Conservation (phyloP, 2,888 invertebrate genomes). For the Cantharis lateralis region DNA sequence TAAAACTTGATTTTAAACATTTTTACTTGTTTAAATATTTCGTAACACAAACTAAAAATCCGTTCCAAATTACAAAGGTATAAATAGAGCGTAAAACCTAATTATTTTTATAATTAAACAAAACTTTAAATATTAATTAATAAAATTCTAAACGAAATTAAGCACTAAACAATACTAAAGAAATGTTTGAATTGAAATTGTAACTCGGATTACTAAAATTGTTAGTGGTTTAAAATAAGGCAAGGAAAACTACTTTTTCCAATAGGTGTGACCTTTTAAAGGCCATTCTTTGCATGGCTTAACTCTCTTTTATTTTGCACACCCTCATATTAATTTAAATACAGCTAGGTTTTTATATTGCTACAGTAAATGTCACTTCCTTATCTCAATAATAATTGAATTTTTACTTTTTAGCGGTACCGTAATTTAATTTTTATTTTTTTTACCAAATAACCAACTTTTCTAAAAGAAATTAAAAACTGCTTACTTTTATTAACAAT, state of each 20-base stretch:
- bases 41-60: background rate
- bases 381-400: background rate
- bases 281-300: slow-evolving; percentile 25
- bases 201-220: slow-evolving; percentile 22
- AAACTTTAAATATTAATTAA: background rate
- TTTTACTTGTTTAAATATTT: background rate
- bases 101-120: background rate
- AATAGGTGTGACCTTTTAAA: slow-evolving; percentile 31
- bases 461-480: background rate
- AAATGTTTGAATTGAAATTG: slow-evolving; percentile 11
- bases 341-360: slow-evolving; percentile 7
- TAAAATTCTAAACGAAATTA: background rate
- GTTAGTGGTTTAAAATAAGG: slow-evolving; percentile 25
- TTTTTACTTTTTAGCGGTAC: background rate
- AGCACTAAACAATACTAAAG: background rate
- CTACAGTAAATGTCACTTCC: background rate
- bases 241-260: slow-evolving; percentile 32
- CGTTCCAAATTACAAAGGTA: background rate
- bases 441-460: background rate
- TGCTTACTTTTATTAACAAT: background rate
- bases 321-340: slow-evolving; percentile 25
- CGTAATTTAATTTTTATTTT: background rate
- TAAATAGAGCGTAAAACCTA: background rate
- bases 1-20: background rate
- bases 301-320: slow-evolving; percentile 24